Conservation (phyloP, 1,140 invertebrate genomes). For the Drosophila sp. region DNA sequence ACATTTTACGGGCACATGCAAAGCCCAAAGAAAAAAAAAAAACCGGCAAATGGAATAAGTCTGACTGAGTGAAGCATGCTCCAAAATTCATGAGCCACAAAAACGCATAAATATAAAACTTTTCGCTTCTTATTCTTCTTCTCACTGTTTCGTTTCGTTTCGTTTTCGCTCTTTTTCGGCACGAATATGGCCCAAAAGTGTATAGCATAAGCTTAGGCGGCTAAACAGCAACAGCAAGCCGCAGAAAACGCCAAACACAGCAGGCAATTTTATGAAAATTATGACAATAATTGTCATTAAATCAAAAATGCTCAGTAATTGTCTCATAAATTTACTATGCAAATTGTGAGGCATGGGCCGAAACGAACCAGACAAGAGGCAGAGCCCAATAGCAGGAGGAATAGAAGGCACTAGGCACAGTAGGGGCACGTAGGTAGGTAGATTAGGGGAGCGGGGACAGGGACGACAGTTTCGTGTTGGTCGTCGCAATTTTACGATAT, state of each 20-base stretch:
- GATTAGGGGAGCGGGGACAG: not conserved
- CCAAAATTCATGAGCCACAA: conserved; percentile 77
- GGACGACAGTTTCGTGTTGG: conserved; percentile 62
- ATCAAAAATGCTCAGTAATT: conserved; percentile 81
- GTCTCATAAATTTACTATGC: conserved; percentile 82
- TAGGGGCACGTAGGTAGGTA: not conserved
- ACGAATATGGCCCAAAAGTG: conserved; percentile 68
- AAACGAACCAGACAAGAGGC: conserved; percentile 6
- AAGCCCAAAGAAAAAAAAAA: conserved; percentile 20
- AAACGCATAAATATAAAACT: conserved; percentile 77
- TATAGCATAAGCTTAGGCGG: conserved; percentile 58
- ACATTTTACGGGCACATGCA: conserved; percentile 54
- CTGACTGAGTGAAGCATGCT: conserved; percentile 73
- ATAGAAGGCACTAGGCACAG: not conserved
- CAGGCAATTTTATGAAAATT: conserved; percentile 81
- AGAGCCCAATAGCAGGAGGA: not conserved
- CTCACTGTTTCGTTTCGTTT: conserved; percentile 32
- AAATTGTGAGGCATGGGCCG: conserved; percentile 64
- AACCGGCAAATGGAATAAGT: conserved; percentile 20
- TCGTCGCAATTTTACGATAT: conserved; percentile 78
- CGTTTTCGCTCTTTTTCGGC: conserved; percentile 27
- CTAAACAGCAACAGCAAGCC: conserved; percentile 34
- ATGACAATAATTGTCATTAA: conserved; percentile 82
- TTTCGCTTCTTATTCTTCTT: conserved; percentile 31
- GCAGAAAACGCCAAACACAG: conserved; percentile 16